Conservation (phyloP, 2,113 vertebrate genomes). For the Corythornis madagascariensis region DNA sequence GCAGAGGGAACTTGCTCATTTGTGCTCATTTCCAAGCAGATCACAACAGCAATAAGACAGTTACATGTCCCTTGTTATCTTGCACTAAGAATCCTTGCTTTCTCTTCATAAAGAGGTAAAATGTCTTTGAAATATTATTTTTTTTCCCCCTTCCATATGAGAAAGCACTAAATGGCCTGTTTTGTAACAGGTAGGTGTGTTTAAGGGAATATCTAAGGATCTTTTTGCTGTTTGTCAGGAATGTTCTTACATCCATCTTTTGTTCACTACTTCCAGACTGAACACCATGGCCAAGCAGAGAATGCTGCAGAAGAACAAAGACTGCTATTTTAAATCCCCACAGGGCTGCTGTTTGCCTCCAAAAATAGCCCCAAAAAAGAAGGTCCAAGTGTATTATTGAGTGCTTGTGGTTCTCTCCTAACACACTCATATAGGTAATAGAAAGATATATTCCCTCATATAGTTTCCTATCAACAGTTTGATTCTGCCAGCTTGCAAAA, state of each 20-base stretch:
- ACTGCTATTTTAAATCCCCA: neutral
- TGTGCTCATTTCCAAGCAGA: neutral
- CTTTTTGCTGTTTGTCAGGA: neutral
- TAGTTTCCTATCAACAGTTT: neutral
- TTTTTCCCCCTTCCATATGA: neutral
- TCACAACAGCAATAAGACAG: neutral
- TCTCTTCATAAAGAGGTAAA: neutral
- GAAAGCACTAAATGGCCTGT: neutral
- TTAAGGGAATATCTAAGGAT: neutral
- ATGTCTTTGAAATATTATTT: neutral
- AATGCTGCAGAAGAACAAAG: neutral
- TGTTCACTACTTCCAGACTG: neutral
- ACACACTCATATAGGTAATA: neutral
- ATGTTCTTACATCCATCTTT: neutral
- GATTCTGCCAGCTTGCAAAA: neutral
- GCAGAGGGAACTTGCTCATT: neutral
- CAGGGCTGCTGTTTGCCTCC: neutral
- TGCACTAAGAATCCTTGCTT: neutral
- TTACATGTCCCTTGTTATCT: neutral
- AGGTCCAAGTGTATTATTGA: neutral
- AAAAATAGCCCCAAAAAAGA: neutral
- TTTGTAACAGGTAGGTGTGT: neutral
- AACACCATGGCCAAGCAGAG: neutral
- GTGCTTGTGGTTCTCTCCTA: neutral
- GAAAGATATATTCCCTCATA: neutral